A percentile compares a stretch with the other conserved stretches of the same genome.
These are phyloP conservation scores for Scaptomyza polygonia DNA, from an alignment of 2,888 invertebrate genomes.

Conservation along the genomic window DNA sequence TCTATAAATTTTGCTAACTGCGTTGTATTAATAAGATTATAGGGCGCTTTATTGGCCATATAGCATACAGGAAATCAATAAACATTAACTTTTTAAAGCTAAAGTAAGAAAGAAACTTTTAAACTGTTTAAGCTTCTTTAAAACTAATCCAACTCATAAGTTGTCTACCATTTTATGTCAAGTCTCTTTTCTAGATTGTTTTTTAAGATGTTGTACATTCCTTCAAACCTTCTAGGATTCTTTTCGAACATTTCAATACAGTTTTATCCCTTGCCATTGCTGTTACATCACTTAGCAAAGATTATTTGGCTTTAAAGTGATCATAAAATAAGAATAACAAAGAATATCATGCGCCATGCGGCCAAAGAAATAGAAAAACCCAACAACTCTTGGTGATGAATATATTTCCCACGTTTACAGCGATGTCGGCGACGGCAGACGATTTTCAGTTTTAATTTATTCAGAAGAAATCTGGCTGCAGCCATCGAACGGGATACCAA, in stretches of 20 bases:
- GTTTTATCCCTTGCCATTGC: neutral
- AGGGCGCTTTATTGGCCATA: neutral
- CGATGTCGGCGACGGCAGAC: constrained; percentile 33
- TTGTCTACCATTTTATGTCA: too few species aligned
- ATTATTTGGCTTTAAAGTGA: constrained; percentile 55
- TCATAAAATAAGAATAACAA: constrained; percentile 73
- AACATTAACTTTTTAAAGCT: neutral
- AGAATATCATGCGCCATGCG: constrained; percentile 50
- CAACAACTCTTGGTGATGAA: constrained; percentile 54
- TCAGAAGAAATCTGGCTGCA: constrained; percentile 77
- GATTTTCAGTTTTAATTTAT: constrained; percentile 76
- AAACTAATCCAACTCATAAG: too few species aligned
- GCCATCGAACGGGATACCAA: constrained; percentile 71
- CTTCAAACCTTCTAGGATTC: neutral
- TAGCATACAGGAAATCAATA: constrained; percentile 7
- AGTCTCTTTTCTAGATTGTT: neutral
- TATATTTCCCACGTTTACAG: constrained; percentile 77
- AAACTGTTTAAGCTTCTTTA: too few species aligned
- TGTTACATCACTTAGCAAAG: constrained; percentile 46
- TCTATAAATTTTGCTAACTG: constrained; percentile 10
- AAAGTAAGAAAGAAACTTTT: too few species aligned
- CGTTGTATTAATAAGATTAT: constrained; percentile 10
- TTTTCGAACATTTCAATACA: neutral
- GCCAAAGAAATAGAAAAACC: constrained; percentile 26
- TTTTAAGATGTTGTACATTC: neutral